Evolutionary conservation across 92 coral and sea anemone species (phyloP).

Genomic region (Phymanthus crucifer): DNA sequence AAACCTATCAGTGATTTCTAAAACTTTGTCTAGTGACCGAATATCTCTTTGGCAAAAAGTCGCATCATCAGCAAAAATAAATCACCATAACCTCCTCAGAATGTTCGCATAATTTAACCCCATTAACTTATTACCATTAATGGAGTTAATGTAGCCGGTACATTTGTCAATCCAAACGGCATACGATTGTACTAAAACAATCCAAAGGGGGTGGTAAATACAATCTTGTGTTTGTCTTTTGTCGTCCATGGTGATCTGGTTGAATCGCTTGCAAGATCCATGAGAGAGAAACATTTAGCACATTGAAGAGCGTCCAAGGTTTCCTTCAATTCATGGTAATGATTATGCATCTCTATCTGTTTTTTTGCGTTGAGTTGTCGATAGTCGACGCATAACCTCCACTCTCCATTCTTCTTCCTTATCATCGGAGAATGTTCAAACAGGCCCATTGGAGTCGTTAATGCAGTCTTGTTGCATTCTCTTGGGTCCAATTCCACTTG

Average conservation of each 20-base stretch:
- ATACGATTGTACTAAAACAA: constrained; percentile 56
- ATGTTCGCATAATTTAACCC: too few relatives aligned
- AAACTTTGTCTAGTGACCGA: too few relatives aligned
- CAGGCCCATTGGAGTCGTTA: constrained; percentile 26
- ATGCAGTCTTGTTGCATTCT: too few relatives aligned
- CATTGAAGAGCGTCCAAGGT: constrained; percentile 41
- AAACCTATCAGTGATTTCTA: too few relatives aligned
- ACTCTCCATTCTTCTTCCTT: constrained; percentile 42
- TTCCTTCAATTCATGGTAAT: constrained; percentile 48
- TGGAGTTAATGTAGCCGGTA: constrained; percentile 66
- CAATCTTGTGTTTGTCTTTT: constrained; percentile 51
- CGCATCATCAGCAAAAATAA: too few relatives aligned
- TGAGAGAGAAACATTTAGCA: constrained; percentile 32
- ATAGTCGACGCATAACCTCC: constrained; percentile 41
- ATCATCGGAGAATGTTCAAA: too few relatives aligned
- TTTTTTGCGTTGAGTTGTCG: too few relatives aligned
- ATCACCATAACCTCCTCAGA: too few relatives aligned
- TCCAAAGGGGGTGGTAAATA: constrained; percentile 50
- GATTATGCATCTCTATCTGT: constrained; percentile 39
- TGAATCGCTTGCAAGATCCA: constrained; percentile 41
- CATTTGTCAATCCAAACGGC: too few relatives aligned
- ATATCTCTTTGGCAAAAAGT: too few relatives aligned
- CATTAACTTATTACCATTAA: too few relatives aligned
- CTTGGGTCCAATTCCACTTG: too few relatives aligned
- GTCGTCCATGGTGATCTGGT: constrained; percentile 67